These are phyloP conservation scores for Epirrhoe alternata DNA, from an alignment of 2,888 invertebrate species.

Conservation along the genomic window DNA sequence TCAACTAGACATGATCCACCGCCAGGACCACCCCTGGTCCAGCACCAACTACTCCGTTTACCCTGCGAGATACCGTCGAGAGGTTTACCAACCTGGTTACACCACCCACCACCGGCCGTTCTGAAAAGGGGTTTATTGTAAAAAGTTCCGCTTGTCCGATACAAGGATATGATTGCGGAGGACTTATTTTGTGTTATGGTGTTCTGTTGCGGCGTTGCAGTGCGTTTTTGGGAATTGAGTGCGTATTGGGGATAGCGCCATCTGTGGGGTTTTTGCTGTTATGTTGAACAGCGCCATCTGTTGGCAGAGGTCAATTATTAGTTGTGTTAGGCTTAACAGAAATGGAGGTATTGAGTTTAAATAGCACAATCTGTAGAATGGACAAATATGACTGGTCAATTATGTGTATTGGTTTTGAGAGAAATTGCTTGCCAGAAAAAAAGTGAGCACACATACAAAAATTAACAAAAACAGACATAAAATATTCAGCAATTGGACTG, in stretches of 20 bases:
- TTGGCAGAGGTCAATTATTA: background rate
- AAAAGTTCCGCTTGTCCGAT: slow-evolving; percentile 80
- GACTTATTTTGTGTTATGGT: slow-evolving; percentile 51
- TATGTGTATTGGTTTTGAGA: too few species aligned
- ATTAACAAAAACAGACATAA: too few species aligned
- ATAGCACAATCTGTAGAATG: too few species aligned
- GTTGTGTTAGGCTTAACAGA: too few species aligned
- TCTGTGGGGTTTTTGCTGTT: background rate
- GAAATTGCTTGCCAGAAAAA: too few species aligned
- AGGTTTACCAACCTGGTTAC: slow-evolving; percentile 66
- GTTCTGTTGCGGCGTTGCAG: slow-evolving; percentile 56
- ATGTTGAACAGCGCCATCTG: background rate
- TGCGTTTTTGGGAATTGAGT: slow-evolving; percentile 44
- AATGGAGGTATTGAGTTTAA: too few species aligned
- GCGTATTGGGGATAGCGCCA: background rate
- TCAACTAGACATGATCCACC: slow-evolving; percentile 78
- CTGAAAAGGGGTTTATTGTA: slow-evolving; percentile 83
- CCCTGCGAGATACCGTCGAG: slow-evolving; percentile 68
- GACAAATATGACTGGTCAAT: too few species aligned
- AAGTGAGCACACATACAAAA: too few species aligned
- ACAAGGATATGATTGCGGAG: slow-evolving; percentile 71
- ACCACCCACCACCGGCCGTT: slow-evolving; percentile 79
- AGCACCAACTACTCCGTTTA: slow-evolving; percentile 67
- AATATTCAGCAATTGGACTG: too few species aligned
- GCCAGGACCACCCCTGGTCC: slow-evolving; percentile 61